phyloP scores from a whole-genome alignment of 2,888 invertebrate species.

The Rhagium mordax region DNA sequence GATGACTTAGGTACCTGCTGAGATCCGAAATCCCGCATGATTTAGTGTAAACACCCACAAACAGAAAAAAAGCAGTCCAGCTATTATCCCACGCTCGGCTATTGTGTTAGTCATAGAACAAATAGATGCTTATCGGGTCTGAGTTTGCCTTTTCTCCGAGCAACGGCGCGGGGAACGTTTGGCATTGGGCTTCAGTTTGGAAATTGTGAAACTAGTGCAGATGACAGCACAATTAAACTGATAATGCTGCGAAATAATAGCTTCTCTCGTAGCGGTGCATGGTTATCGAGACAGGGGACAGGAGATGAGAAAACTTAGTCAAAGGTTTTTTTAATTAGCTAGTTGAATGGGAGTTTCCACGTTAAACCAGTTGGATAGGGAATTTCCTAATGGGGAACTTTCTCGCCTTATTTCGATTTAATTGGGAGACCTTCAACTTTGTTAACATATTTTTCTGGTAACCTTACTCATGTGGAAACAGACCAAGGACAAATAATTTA shows the following conservation, averaged over 20 bases:
- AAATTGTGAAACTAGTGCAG: background rate
- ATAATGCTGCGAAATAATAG: constrained; percentile 8
- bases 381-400: background rate
- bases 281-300: too few species aligned
- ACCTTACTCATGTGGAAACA: too few species aligned
- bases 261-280: constrained; percentile 1
- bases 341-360: background rate
- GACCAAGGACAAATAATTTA: too few species aligned
- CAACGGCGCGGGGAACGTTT: background rate
- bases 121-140: background rate
- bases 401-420: too few species aligned
- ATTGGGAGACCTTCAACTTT: too few species aligned
- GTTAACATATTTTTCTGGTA: too few species aligned
- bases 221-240: background rate
- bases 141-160: background rate
- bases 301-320: background rate
- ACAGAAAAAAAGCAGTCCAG: background rate
- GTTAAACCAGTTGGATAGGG: background rate
- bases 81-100: background rate
- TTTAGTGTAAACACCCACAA: background rate
- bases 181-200: background rate
- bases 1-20: background rate
- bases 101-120: background rate
- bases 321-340: background rate
- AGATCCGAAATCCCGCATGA: background rate